A percentile compares a stretch with the other conserved stretches of the same genome.
These are phyloP conservation scores for Acomys russatus DNA, from an alignment of 2,797 vertebrate genomes.

Conservation along the genomic window DNA sequence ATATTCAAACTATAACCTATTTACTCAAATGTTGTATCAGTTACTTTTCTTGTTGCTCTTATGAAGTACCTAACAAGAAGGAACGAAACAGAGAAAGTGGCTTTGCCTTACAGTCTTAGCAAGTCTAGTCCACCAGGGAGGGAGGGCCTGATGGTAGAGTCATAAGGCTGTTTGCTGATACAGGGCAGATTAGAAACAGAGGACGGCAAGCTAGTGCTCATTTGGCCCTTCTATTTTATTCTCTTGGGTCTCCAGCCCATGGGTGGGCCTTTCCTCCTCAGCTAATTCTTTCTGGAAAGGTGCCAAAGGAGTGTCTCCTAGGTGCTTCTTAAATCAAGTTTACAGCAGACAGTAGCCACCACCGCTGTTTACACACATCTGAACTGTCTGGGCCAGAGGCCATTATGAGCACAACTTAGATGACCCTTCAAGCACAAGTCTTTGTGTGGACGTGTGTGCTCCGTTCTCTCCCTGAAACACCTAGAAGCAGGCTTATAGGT, in stretches of 20 bases:
- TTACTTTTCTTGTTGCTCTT: not conserved
- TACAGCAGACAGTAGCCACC: not conserved
- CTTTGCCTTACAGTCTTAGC: not conserved
- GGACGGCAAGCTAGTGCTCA: not conserved
- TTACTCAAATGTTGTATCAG: not conserved
- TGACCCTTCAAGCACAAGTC: not conserved
- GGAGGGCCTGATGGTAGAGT: not conserved
- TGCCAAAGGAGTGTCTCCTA: not conserved
- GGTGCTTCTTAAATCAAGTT: not conserved
- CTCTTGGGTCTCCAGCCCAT: not conserved
- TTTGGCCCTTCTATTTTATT: not conserved
- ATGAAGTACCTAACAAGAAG: not conserved
- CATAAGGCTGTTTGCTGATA: not conserved
- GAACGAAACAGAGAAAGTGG: not conserved
- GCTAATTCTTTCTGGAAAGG: not conserved
- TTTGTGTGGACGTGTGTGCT: not conserved
- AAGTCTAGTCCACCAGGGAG: no score
- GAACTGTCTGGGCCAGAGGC: no score
- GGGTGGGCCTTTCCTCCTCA: not conserved
- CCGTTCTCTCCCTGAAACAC: not conserved
- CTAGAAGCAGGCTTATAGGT: not conserved
- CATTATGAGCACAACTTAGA: not conserved
- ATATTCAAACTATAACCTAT: slow-evolving; percentile 18
- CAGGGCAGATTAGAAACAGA: not conserved
- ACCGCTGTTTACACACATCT: not conserved